A percentile compares a stretch with the other conserved stretches of the same genome.
phyloP scores from a whole-genome alignment of 2,797 vertebrate species.

The Enteromius thamalakanensis region DNA sequence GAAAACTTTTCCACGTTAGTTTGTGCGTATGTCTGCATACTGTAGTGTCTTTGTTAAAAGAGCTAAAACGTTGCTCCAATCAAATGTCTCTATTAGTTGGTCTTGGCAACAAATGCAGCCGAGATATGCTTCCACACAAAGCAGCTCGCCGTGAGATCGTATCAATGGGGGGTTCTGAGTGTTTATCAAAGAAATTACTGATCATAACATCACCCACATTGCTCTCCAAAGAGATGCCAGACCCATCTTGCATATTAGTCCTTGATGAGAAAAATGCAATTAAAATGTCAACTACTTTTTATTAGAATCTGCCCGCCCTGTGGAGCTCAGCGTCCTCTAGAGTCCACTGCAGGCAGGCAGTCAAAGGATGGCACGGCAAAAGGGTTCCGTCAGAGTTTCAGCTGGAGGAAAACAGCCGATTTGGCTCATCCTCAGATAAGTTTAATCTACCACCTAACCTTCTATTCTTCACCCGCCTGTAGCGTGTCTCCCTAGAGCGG shows the following conservation, averaged over 20 bases:
- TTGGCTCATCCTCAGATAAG: constrained; percentile 21
- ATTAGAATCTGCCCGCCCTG: constrained; percentile 77
- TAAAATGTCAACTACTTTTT: constrained; percentile 82
- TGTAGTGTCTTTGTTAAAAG: not conserved
- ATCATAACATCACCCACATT: constrained; percentile 79
- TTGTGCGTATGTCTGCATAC: not conserved
- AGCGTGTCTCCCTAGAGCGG: constrained; percentile 4
- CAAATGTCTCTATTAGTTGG: constrained; percentile 48
- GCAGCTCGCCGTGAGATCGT: constrained; percentile 47
- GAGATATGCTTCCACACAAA: constrained; percentile 42
- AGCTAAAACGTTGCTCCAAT: constrained; percentile 36
- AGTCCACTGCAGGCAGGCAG: constrained; percentile 56
- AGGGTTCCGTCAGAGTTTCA: constrained; percentile 46
- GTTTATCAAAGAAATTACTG: constrained; percentile 78
- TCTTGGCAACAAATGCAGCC: constrained; percentile 41
- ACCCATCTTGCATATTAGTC: constrained; percentile 78
- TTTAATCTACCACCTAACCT: constrained; percentile 26
- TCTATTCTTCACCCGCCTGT: not conserved
- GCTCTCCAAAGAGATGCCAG: constrained; percentile 76
- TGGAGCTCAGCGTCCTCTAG: constrained; percentile 69
- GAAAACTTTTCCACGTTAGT: constrained; percentile 15
- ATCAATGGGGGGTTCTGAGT: constrained; percentile 60
- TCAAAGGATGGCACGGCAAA: constrained; percentile 43
- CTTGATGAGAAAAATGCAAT: constrained; percentile 83
- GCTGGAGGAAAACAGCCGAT: constrained; percentile 12